A percentile compares a stretch with the other conserved stretches of the same genome.
phyloP scores from a whole-genome alignment of 2,113 vertebrate species.

The Percina caprodes region DNA sequence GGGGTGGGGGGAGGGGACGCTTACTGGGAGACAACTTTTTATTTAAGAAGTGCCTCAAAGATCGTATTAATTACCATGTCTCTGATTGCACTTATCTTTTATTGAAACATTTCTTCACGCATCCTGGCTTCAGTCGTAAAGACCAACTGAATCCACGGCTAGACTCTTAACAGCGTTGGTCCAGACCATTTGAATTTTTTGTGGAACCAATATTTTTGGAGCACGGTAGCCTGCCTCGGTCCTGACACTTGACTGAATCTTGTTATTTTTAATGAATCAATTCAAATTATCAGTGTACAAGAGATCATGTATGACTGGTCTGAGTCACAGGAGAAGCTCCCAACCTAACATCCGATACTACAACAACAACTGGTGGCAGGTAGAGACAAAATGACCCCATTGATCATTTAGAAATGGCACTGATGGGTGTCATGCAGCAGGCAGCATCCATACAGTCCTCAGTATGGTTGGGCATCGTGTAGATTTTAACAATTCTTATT shows the following conservation, averaged over 20 bases:
- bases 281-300: background rate
- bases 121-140: conserved; percentile 4
- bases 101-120: conserved; percentile 18
- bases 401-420: background rate
- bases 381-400: background rate
- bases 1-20: background rate
- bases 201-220: background rate
- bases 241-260: background rate
- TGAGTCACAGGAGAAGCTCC: conserved; percentile 18
- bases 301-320: background rate
- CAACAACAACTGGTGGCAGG: background rate
- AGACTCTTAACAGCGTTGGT: conserved; percentile 7
- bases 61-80: conserved; percentile 66
- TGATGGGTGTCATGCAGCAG: conserved; percentile 1
- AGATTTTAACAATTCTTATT: too few relatives aligned
- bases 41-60: conserved; percentile 89
- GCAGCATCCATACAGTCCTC: background rate
- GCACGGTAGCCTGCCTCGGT: conserved; percentile 9
- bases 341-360: background rate
- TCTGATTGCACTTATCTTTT: conserved; percentile 74
- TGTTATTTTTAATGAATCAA: conserved; percentile 2
- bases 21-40: conserved; percentile 64
- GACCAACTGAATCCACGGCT: background rate
- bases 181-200: background rate
- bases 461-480: too few relatives aligned